These are phyloP conservation scores for Choloepus didactylus DNA, from an alignment of 2,797 vertebrate genomes.

Conservation along the genomic window DNA sequence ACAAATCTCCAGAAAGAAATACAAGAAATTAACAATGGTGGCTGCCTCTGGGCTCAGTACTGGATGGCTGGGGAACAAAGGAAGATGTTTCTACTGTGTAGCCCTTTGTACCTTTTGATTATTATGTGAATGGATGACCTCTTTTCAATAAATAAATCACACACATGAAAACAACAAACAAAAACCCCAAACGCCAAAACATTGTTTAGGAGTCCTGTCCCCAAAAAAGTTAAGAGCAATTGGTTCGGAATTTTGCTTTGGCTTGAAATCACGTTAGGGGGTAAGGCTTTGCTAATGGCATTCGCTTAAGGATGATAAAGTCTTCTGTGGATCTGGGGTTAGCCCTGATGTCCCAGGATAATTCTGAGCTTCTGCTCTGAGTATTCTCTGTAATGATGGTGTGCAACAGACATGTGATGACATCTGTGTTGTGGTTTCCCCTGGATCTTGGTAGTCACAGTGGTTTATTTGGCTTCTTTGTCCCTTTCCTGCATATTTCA, in stretches of 20 bases:
- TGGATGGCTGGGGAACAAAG: not conserved
- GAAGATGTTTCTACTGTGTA: not conserved
- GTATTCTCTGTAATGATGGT: fast-evolving
- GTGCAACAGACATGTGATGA: not conserved
- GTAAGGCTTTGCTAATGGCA: slow-evolving; percentile 53
- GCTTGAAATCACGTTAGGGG: slow-evolving; percentile 31
- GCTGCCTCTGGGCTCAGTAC: not conserved
- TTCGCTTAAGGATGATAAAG: slow-evolving; percentile 27
- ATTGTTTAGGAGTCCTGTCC: slow-evolving; percentile 54
- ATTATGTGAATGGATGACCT: not conserved
- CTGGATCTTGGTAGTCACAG: fast-evolving
- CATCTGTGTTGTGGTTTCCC: fast-evolving
- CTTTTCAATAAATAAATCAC: not conserved
- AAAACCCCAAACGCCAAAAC: not conserved
- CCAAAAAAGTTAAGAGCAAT: not conserved
- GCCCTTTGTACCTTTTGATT: not conserved
- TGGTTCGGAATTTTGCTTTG: slow-evolving; percentile 67
- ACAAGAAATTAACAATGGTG: not conserved
- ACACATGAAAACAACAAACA: not conserved
- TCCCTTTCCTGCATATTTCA: not conserved
- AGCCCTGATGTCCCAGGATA: fast-evolving
- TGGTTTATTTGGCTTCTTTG: not conserved
- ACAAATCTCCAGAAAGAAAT: not conserved
- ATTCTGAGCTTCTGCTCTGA: not conserved
- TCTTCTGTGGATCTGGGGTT: not conserved